These are phyloP conservation scores for Ostrea edulis DNA, from an alignment of 1,140 invertebrate genomes.

Conservation along the genomic window DNA sequence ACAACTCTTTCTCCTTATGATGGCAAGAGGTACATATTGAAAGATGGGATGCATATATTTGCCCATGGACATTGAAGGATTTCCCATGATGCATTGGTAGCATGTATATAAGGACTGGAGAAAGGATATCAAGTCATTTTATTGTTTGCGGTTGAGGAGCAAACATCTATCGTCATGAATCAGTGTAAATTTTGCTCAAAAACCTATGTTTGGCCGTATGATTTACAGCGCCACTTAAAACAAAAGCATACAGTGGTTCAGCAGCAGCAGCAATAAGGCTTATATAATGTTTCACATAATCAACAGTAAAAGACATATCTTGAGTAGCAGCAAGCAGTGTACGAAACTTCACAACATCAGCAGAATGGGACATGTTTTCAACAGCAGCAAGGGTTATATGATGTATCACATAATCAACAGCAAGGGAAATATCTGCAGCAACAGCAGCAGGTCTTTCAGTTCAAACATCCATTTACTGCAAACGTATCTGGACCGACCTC, in stretches of 20 bases:
- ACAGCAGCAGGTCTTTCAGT: slow-evolving; percentile 16
- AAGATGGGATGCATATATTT: too few relatives aligned
- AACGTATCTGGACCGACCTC: slow-evolving; percentile 41
- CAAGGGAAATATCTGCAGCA: too few relatives aligned
- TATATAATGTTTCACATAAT: neutral
- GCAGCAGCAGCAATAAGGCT: too few relatives aligned
- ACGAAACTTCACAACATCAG: too few relatives aligned
- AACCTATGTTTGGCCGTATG: neutral
- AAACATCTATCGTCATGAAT: neutral
- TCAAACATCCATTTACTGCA: slow-evolving; percentile 45
- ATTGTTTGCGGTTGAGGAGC: neutral
- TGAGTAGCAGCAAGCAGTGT: too few relatives aligned
- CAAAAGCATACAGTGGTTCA: neutral
- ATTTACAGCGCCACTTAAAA: slow-evolving; percentile 38
- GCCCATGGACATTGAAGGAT: slow-evolving; percentile 27
- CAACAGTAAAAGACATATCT: neutral
- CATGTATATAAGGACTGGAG: neutral
- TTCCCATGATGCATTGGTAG: slow-evolving; percentile 8
- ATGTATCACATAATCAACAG: too few relatives aligned
- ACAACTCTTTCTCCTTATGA: slow-evolving; percentile 48
- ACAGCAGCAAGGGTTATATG: too few relatives aligned
- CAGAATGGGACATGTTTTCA: too few relatives aligned
- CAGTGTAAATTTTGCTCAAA: neutral
- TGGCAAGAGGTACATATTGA: slow-evolving; percentile 49
- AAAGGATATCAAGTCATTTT: neutral